Percentiles rank a stretch among this genome's conserved stretches.
Evolutionary conservation across 2,888 invertebrate species (phyloP).

Genomic region (Onchidella celtica): DNA sequence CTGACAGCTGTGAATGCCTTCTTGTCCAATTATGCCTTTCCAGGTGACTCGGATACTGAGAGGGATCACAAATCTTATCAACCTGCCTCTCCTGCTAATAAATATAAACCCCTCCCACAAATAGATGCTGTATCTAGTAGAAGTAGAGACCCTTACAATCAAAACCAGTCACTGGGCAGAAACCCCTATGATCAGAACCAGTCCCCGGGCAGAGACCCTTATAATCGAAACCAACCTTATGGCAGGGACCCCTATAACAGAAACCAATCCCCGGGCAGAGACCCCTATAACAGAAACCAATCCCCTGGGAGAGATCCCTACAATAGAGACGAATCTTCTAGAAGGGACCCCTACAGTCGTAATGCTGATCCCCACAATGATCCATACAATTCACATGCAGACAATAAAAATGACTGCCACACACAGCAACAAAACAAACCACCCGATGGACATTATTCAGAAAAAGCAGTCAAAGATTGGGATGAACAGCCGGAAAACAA

Average conservation of each 20-base stretch:
- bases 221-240: neutral
- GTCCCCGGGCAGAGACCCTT: no score
- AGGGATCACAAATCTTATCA: neutral
- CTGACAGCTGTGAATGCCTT: neutral
- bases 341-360: neutral
- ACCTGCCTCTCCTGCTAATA: conserved; percentile 21
- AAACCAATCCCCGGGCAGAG: neutral
- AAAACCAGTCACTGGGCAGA: neutral
- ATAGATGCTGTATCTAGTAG: conserved; percentile 17
- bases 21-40: neutral
- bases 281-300: conserved; percentile 20
- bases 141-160: neutral
- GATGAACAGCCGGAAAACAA: conserved; percentile 30
- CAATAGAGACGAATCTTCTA: neutral
- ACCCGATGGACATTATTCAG: neutral
- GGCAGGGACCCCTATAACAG: neutral
- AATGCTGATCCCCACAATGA: neutral
- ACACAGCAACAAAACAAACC: neutral
- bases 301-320: no score
- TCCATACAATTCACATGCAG: neutral
- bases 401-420: neutral
- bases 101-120: conserved; percentile 40
- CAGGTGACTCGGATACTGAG: conserved; percentile 30
- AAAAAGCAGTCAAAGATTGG: conserved; percentile 25
- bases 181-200: conserved; percentile 12